phyloP scores from a whole-genome alignment of 2,888 invertebrate species.

The Rhaphigaster nebulosa region DNA sequence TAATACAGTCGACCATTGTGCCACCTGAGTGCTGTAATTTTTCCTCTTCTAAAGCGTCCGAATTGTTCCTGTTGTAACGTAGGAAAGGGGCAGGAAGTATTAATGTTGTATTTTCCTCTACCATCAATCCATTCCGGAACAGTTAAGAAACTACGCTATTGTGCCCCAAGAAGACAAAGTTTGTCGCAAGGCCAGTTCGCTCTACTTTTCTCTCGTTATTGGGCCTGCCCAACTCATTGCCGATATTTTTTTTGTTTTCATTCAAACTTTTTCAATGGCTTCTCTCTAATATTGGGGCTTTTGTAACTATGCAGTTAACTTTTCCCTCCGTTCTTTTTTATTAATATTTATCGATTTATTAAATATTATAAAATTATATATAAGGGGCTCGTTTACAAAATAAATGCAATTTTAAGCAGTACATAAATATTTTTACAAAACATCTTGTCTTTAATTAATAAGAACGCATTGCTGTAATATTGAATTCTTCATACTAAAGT shows the following conservation, averaged over 20 bases:
- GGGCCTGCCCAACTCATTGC: not conserved
- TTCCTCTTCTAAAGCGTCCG: not conserved
- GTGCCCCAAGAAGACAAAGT: constrained; percentile 27
- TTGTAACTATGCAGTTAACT: not conserved
- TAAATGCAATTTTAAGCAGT: no score
- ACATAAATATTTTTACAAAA: no score
- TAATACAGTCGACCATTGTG: constrained; percentile 15
- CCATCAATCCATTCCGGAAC: constrained; percentile 32
- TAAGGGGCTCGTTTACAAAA: no score
- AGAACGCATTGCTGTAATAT: no score
- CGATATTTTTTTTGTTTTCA: constrained; percentile 9
- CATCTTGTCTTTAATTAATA: no score
- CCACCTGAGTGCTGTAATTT: constrained; percentile 33
- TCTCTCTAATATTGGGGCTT: not conserved
- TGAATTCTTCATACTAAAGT: no score
- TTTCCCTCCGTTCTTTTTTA: not conserved
- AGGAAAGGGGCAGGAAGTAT: not conserved
- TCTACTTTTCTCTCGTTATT: constrained; percentile 14
- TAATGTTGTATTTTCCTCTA: constrained; percentile 33
- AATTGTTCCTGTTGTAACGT: not conserved
- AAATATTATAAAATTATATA: no score
- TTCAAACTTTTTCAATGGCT: constrained; percentile 20
- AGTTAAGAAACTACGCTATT: constrained; percentile 11
- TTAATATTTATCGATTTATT: not conserved
- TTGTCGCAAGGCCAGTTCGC: constrained; percentile 9